Percentiles rank a stretch among this genome's conserved stretches.
Conservation (phyloP, 2,888 invertebrate genomes). For the Branchipolynoe longqiensis region DNA sequence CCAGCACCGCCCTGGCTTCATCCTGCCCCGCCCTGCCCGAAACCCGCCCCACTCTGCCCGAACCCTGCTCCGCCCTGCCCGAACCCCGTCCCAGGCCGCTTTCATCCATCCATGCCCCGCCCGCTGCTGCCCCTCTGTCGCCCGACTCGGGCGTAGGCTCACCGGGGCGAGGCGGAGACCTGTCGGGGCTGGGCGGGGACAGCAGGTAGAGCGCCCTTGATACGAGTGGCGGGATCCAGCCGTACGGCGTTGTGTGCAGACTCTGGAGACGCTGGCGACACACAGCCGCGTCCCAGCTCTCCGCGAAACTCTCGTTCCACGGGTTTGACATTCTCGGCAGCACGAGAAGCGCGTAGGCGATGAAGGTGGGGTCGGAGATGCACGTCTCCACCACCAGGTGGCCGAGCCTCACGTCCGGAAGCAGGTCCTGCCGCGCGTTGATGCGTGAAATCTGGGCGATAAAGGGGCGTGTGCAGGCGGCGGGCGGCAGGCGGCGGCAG, state of each 20-base stretch:
- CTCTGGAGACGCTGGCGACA: conserved; percentile 6
- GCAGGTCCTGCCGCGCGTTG: not conserved
- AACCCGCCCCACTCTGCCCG: not conserved
- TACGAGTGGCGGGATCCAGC: not conserved
- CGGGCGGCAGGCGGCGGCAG: not conserved
- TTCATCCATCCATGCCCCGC: no score
- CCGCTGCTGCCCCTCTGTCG: not conserved
- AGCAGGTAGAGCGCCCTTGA: not conserved
- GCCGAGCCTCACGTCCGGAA: not conserved
- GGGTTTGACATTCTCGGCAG: conserved; percentile 11
- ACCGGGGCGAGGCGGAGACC: not conserved
- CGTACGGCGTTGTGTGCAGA: not conserved
- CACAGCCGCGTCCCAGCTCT: not conserved
- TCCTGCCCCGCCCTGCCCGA: not conserved
- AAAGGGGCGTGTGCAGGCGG: not conserved
- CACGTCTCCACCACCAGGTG: conserved; percentile 13
- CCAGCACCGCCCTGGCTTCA: no score
- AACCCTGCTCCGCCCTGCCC: not conserved
- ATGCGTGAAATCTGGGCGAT: not conserved
- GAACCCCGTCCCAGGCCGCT: not conserved
- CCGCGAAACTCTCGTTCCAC: not conserved
- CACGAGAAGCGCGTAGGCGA: not conserved
- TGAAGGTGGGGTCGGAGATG: not conserved
- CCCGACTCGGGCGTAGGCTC: not conserved
- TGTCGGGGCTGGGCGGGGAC: no score